These are phyloP conservation scores for Tenthredo scrophulariae DNA, from an alignment of 2,888 invertebrate genomes.

Conservation along the genomic window DNA sequence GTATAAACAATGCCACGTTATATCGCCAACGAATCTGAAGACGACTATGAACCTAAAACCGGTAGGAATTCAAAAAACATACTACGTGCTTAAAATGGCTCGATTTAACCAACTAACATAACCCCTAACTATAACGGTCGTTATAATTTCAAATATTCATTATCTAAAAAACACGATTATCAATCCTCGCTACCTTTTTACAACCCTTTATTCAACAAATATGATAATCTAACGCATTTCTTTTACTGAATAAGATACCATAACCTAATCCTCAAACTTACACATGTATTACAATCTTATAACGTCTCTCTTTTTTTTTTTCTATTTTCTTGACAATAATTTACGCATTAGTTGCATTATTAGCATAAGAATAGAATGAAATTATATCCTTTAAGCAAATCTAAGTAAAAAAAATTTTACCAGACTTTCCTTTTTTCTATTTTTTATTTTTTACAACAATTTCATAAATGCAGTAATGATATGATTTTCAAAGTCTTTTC, in stretches of 20 bases:
- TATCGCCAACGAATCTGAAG: slow-evolving; percentile 62
- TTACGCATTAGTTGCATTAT: slow-evolving; percentile 15
- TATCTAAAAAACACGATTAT: neutral
- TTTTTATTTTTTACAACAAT: neutral
- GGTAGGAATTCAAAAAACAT: slow-evolving; percentile 59
- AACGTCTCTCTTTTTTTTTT: neutral
- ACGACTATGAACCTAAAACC: slow-evolving; percentile 62
- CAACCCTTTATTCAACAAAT: neutral
- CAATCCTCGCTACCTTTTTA: neutral
- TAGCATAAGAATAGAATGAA: neutral
- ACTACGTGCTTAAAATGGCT: slow-evolving; percentile 52
- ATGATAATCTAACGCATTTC: neutral
- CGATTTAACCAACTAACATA: slow-evolving; percentile 42
- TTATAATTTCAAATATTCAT: slow-evolving; percentile 51
- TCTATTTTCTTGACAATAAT: neutral
- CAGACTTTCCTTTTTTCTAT: neutral
- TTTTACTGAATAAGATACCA: neutral
- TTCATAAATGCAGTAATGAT: no score
- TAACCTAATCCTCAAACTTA: neutral
- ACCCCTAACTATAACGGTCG: neutral
- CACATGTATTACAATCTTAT: neutral
- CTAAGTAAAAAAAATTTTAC: neutral
- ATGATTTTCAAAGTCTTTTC: no score
- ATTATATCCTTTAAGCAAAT: neutral
- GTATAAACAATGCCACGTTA: slow-evolving; percentile 63